Percentiles rank a stretch among this genome's conserved stretches.
These are phyloP conservation scores for Sinocyclocheilus rhinocerous DNA, from an alignment of 2,113 vertebrate genomes.

Conservation along the genomic window DNA sequence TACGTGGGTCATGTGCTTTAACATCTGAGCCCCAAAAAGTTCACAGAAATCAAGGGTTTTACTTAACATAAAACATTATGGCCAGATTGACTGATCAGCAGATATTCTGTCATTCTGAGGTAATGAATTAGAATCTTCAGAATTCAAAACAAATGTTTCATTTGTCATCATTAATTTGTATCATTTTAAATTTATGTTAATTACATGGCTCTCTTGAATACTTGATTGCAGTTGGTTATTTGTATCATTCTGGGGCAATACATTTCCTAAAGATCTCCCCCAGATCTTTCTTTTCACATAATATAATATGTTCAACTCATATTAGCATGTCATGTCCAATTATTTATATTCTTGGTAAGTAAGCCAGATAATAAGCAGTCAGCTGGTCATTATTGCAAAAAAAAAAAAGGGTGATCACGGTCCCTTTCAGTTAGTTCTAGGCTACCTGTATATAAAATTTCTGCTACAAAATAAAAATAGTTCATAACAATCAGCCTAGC, in stretches of 20 bases:
- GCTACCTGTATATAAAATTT: no score
- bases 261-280: not conserved
- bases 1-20: not conserved
- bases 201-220: not conserved
- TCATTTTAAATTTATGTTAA: not conserved
- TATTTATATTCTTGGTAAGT: not conserved
- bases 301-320: not conserved
- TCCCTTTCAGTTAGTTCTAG: no score
- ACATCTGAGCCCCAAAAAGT: not conserved
- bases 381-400: not conserved
- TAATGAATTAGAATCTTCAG: no score
- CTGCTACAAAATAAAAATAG: no score
- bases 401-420: no score
- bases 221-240: no score
- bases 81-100: not conserved
- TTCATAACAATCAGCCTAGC: no score
- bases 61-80: not conserved
- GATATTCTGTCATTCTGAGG: no score
- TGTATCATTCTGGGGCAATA: not conserved
- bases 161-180: not conserved
- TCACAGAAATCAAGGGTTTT: not conserved
- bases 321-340: not conserved
- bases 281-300: not conserved
- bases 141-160: not conserved
- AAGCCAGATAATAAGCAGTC: not conserved